Percentiles rank a stretch among this genome's conserved stretches.
Evolutionary conservation across 2,113 vertebrate species (phyloP).

Genomic region (Tauraco erythrolophus): DNA sequence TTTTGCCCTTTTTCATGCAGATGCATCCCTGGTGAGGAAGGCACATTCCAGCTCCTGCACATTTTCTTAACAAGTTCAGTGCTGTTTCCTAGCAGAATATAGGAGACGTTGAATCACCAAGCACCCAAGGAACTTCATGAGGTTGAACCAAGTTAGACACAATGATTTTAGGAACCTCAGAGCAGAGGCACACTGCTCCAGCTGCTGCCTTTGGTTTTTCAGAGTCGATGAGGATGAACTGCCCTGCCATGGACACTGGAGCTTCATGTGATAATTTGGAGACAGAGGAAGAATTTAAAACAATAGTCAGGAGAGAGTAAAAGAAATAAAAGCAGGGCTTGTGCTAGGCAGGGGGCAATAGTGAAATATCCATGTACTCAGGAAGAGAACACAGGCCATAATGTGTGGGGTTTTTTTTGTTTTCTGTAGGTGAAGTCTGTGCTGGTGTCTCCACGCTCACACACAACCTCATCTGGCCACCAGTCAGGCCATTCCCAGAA

Average conservation of each 20-base stretch:
- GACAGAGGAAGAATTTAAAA: neutral
- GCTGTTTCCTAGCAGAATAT: neutral
- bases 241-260: fast-evolving
- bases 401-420: fast-evolving
- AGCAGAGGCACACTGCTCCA: neutral
- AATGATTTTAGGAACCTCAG: neutral
- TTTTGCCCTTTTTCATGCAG: neutral
- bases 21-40: neutral
- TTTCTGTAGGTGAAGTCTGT: neutral
- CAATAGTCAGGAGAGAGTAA: neutral
- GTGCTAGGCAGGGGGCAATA: neutral
- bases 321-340: neutral
- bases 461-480: neutral
- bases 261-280: neutral
- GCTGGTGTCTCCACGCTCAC: neutral
- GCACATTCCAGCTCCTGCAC: neutral
- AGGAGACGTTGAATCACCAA: neutral
- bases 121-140: neutral
- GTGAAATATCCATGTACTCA: neutral
- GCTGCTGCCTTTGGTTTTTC: neutral
- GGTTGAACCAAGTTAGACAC: neutral
- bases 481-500: neutral
- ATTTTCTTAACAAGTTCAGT: neutral
- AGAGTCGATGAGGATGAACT: neutral
- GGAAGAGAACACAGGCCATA: neutral